These are phyloP conservation scores for Tholera decimalis DNA, from an alignment of 2,888 invertebrate genomes.

Conservation along the genomic window DNA sequence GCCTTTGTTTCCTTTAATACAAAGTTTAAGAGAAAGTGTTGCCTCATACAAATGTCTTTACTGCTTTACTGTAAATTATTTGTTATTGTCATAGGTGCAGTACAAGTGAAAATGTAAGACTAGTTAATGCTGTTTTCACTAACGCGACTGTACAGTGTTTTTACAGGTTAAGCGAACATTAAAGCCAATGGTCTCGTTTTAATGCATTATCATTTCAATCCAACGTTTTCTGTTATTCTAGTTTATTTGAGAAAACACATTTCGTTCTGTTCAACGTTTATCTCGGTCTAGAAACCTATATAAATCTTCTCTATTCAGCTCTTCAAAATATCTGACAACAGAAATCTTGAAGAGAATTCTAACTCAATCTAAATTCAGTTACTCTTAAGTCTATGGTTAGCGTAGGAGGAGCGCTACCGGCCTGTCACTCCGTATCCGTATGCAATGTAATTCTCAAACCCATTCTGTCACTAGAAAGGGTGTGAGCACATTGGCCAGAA, in stretches of 20 bases:
- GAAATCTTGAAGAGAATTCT: conserved; percentile 14
- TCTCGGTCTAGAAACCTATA: too few relatives aligned
- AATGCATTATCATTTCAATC: not conserved
- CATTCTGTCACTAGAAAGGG: conserved; percentile 34
- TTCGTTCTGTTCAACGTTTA: not conserved
- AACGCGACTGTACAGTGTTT: not conserved
- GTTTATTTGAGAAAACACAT: not conserved
- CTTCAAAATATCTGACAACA: conserved; percentile 4
- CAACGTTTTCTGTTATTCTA: not conserved
- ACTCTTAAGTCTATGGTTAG: conserved; percentile 38
- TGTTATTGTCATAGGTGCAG: conserved; percentile 57
- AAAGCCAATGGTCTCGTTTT: not conserved
- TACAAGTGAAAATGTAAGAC: conserved; percentile 47
- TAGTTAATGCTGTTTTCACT: conserved; percentile 31
- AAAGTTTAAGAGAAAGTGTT: conserved; percentile 50
- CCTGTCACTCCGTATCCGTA: conserved; percentile 48
- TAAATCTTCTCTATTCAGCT: not conserved
- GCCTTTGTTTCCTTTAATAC: conserved; percentile 36
- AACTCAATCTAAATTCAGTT: conserved; percentile 40
- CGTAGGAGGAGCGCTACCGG: conserved; percentile 55
- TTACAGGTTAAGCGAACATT: not conserved
- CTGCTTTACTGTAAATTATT: conserved; percentile 52
- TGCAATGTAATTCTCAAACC: conserved; percentile 33
- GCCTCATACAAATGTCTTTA: conserved; percentile 45
- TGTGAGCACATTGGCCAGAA: conserved; percentile 6